Conservation (phyloP, 2,113 vertebrate species). For the Paracanthobrama guichenoti region DNA sequence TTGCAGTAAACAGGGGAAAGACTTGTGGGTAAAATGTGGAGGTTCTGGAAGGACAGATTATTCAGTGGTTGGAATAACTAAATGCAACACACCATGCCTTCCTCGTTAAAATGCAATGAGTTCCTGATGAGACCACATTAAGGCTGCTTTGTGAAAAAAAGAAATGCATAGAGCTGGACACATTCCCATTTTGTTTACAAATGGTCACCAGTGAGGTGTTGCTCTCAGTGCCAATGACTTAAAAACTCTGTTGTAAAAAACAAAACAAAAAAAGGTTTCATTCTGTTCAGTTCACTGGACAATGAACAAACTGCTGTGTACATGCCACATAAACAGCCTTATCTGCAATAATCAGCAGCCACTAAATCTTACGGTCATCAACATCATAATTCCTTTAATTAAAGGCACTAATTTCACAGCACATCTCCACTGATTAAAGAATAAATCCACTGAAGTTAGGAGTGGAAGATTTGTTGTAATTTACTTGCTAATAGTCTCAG, state of each 20-base stretch:
- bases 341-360: slow-evolving; percentile 5
- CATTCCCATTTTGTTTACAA: slow-evolving; percentile 55
- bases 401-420: slow-evolving; percentile 6
- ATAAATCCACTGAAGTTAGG: neutral
- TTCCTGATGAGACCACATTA: slow-evolving; percentile 64
- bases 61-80: slow-evolving; percentile 53
- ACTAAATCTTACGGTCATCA: neutral
- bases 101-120: slow-evolving; percentile 66
- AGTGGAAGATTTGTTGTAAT: neutral
- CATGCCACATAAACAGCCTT: neutral
- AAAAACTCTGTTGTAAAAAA: neutral
- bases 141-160: slow-evolving; percentile 48
- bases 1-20: slow-evolving; percentile 12
- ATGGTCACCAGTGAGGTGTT: slow-evolving; percentile 55
- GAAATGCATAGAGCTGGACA: slow-evolving; percentile 48
- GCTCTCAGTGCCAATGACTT: neutral
- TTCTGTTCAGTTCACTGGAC: neutral
- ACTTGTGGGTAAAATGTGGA: slow-evolving; percentile 25
- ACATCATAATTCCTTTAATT: neutral
- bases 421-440: neutral
- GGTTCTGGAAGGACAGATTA: slow-evolving; percentile 32
- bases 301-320: neutral
- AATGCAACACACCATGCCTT: slow-evolving; percentile 66
- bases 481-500: slow-evolving; percentile 30
- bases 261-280: neutral